phyloP scores from a whole-genome alignment of 2,113 vertebrate genomes.

The Pica pica region DNA sequence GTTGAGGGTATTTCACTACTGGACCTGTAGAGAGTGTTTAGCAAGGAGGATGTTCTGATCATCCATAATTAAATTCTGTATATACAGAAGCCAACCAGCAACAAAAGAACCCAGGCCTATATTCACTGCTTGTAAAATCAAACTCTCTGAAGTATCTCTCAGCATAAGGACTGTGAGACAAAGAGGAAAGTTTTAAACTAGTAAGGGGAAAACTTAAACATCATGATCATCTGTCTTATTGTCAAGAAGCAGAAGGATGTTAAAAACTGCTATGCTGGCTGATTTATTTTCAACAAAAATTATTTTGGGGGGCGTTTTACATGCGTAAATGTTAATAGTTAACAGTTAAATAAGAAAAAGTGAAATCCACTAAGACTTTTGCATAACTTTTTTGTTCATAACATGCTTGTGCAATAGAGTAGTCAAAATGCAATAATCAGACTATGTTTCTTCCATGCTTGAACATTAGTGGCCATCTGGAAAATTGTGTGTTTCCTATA shows the following conservation, averaged over 20 bases:
- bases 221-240: background rate
- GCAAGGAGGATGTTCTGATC: background rate
- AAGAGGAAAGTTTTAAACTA: background rate
- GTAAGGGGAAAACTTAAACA: background rate
- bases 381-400: background rate
- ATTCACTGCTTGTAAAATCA: background rate
- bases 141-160: background rate
- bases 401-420: background rate
- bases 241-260: background rate
- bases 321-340: no score
- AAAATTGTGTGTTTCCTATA: background rate
- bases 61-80: background rate
- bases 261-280: background rate
- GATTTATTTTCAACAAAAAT: background rate
- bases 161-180: background rate
- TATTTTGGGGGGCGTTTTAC: background rate
- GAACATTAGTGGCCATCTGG: background rate
- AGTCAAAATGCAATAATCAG: background rate
- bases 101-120: background rate
- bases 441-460: background rate
- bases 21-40: background rate
- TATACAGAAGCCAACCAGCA: background rate
- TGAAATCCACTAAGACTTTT: background rate
- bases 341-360: slow-evolving; percentile 14
- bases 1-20: background rate